These are phyloP conservation scores for Clavelina lepadiformis DNA, from an alignment of 23 tunicate species.

Conservation along the genomic window DNA sequence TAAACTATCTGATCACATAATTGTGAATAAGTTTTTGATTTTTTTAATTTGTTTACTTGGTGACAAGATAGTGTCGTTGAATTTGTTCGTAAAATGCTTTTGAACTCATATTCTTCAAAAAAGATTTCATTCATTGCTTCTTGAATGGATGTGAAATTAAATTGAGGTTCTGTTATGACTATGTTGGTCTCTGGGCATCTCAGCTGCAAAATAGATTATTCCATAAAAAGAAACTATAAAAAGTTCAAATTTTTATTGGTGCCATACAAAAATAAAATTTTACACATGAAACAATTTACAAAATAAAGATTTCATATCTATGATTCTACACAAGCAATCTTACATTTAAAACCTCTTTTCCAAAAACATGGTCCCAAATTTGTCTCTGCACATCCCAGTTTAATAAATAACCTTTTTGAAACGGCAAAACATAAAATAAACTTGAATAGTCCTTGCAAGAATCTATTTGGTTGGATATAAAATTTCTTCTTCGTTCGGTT, in stretches of 20 bases:
- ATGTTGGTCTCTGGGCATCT: conserved; percentile 50
- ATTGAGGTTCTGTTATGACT: conserved; percentile 93
- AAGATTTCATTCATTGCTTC: conserved; percentile 94
- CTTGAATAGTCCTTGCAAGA: conserved; percentile 83
- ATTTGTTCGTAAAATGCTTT: conserved; percentile 74
- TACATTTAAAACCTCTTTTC: conserved; percentile 86
- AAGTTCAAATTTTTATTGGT: neutral
- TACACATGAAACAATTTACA: no score
- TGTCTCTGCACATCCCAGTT: conserved; percentile 94
- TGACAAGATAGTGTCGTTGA: conserved; percentile 64
- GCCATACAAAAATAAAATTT: neutral
- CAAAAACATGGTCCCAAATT: conserved; percentile 86
- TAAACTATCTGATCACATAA: neutral
- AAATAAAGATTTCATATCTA: no score
- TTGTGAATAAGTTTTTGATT: neutral
- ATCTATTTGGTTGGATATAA: conserved; percentile 63
- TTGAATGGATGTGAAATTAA: conserved; percentile 79
- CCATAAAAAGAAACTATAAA: neutral
- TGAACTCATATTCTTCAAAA: conserved; percentile 95
- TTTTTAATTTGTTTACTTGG: conserved; percentile 25
- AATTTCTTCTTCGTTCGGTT: conserved; percentile 68
- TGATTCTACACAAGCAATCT: no score
- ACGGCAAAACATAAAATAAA: conserved; percentile 76
- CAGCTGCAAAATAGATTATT: conserved; percentile 30
- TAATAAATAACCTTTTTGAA: conserved; percentile 88